Evolutionary conservation across 1,140 invertebrate genomes (phyloP), one percentile per base, ranked within the genome.

Genomic region (Teleogryllus occipitalis): DNA sequence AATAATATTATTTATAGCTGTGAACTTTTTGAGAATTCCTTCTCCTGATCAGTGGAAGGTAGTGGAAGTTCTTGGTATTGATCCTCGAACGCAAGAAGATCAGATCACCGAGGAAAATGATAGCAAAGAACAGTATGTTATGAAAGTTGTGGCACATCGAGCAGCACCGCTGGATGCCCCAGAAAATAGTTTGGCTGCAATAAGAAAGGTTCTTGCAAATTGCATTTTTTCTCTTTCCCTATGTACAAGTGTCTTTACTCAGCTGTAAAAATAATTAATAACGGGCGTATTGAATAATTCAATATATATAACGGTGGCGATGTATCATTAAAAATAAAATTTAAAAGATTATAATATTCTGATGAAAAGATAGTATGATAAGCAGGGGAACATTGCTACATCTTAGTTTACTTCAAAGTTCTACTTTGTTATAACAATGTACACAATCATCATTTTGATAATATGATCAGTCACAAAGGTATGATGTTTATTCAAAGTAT

Each of bases 141-240:
- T 89, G 85, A 86, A 84, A 83, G 87, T 88, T 78, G 88, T 93
- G 47, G 92, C 90, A 15, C 92, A 93, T 83, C 87, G 92, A 83
- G 92, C 92, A 73, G 92, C 91, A 72, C 90, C 88, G 72, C 86
- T 91, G 46, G 92, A 94, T 87, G 92, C 91, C 18, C 93, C 93
- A 18, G 93, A 94, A 85, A 94, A 94, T 84, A 93, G 91, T 80
- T 83, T 93, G 81, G 86, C 88, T 80, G 92, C 92, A 39, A 90
- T 93, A 83, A 89, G 89, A 88, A 88, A 91, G 86, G 92, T 93
- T 86, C 47, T 48, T 8, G 75, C 8, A 47, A 47, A 18, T 65
- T 65, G 10, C 10, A 65, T 65, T 65, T 18, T 65, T 10, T 18
- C 18, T 18, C 18, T 3, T 65, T 65, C 2, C 2, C 18, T 10